Conservation (phyloP, 2,888 invertebrate genomes). For the Mycogona germanica region DNA sequence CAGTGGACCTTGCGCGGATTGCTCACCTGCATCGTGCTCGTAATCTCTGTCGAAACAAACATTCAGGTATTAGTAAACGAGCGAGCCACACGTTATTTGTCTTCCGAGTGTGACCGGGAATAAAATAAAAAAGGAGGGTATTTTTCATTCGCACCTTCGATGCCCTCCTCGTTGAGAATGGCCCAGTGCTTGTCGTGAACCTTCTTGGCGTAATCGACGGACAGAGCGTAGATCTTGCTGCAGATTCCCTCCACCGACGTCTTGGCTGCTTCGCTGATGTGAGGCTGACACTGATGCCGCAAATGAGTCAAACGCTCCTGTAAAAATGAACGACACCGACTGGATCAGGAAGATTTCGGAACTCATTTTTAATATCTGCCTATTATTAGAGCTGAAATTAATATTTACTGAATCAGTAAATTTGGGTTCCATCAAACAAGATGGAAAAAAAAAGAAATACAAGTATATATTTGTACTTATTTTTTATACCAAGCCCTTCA, state of each 20-base stretch:
- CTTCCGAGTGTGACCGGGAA: background rate
- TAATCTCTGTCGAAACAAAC: constrained; percentile 26
- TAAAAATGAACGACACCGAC: constrained; percentile 16
- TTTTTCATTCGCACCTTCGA: constrained; percentile 39
- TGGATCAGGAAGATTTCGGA: no score
- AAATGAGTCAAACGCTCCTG: constrained; percentile 71
- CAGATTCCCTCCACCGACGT: constrained; percentile 91
- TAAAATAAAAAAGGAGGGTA: constrained; percentile 5
- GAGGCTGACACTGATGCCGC: constrained; percentile 90
- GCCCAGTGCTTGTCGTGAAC: constrained; percentile 74
- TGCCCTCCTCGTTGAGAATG: constrained; percentile 75
- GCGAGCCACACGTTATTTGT: background rate
- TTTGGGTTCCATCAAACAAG: no score
- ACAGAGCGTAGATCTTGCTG: constrained; percentile 80
- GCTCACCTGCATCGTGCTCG: constrained; percentile 43
- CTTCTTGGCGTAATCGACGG: constrained; percentile 82
- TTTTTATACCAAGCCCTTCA: no score
- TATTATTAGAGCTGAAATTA: no score
- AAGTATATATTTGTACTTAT: no score
- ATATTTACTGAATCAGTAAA: no score
- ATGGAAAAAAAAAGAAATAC: no score
- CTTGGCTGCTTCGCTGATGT: constrained; percentile 87
- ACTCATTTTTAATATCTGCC: background rate
- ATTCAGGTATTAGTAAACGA: constrained; percentile 14
- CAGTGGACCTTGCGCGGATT: constrained; percentile 84